Evolutionary conservation across 2,888 invertebrate species (phyloP).

Genomic region (Spilarctia lutea): DNA sequence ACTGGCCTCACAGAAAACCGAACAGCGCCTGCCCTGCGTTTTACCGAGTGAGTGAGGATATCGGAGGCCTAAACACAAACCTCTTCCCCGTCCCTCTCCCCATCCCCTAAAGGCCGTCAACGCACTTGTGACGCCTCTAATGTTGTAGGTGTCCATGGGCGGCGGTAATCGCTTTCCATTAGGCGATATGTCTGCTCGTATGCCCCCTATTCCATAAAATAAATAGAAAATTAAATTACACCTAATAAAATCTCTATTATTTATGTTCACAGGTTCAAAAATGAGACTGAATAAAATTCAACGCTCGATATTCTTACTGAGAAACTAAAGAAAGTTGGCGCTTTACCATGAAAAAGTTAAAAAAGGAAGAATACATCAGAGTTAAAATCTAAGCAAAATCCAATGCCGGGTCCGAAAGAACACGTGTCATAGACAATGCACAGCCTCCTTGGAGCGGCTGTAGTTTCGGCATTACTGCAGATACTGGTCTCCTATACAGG

Average conservation of each 20-base stretch:
- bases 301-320: constrained; percentile 34
- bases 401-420: constrained; percentile 72
- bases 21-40: too few relatives aligned
- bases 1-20: too few relatives aligned
- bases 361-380: constrained; percentile 52
- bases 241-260: constrained; percentile 22
- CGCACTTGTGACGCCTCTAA: too few relatives aligned
- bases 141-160: too few relatives aligned
- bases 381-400: constrained; percentile 66
- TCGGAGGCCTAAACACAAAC: too few relatives aligned
- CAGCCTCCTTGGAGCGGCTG: constrained; percentile 77
- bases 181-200: too few relatives aligned
- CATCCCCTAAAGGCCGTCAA: too few relatives aligned
- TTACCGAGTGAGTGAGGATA: too few relatives aligned
- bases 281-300: constrained; percentile 58
- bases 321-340: constrained; percentile 27
- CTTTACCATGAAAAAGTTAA: constrained; percentile 69
- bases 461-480: constrained; percentile 78
- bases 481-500: constrained; percentile 76
- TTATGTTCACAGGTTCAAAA: constrained; percentile 64
- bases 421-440: constrained; percentile 81
- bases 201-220: too few relatives aligned
- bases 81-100: too few relatives aligned
- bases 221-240: constrained; percentile 12
- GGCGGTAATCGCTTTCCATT: too few relatives aligned